Conservation (phyloP, 2,797 vertebrate genomes). For the Rhinogobio ventralis region DNA sequence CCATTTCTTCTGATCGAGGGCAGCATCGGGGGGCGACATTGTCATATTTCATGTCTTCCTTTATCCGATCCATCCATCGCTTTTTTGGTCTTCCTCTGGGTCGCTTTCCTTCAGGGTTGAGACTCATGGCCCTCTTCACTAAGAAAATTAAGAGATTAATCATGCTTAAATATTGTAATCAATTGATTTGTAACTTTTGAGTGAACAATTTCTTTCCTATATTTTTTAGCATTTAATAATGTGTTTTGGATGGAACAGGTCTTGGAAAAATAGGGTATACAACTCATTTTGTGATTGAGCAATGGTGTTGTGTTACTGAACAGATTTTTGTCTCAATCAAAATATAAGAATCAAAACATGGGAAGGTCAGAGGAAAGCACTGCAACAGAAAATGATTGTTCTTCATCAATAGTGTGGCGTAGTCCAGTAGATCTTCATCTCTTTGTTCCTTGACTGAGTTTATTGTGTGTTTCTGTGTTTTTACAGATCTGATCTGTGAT, state of each 20-base stretch:
- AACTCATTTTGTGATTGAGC: background rate
- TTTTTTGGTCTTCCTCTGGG: no score
- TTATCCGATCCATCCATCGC: no score
- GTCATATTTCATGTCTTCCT: no score
- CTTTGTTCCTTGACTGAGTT: constrained; percentile 11
- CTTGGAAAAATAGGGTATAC: background rate
- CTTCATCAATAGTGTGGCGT: background rate
- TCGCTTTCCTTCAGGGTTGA: no score
- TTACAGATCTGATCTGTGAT: constrained; percentile 85
- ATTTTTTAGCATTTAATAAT: background rate
- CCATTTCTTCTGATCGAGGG: no score
- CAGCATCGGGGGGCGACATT: no score
- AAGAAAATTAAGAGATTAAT: background rate
- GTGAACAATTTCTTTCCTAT: background rate
- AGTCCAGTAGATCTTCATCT: background rate
- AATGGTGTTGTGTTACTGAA: no score
- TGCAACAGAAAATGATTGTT: background rate
- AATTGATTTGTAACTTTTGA: background rate
- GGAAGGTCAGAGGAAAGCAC: background rate
- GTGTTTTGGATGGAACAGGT: background rate
- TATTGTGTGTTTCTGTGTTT: constrained; percentile 47
- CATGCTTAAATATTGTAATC: background rate
- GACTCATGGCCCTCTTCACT: no score
- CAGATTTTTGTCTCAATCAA: no score
- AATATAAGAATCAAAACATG: background rate